These are phyloP conservation scores for Allophyes oxyacanthae DNA, from an alignment of 2,888 invertebrate genomes.

Conservation along the genomic window DNA sequence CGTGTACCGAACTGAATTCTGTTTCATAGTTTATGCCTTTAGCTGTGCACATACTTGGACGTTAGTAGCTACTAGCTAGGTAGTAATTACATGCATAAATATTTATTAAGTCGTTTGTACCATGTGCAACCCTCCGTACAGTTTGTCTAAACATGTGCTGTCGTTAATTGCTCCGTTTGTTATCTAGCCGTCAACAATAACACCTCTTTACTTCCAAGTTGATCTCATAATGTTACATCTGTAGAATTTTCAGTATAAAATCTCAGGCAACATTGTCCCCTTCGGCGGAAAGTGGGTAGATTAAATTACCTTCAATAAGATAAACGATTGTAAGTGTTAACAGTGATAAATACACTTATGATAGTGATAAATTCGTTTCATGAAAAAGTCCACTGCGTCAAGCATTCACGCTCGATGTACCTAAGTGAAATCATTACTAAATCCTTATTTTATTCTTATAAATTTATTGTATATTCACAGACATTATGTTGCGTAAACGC, in stretches of 20 bases:
- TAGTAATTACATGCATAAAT: conserved; percentile 14
- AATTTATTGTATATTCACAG: too few relatives aligned
- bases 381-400: conserved; percentile 18
- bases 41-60: too few relatives aligned
- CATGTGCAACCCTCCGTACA: conserved; percentile 11
- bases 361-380: conserved; percentile 40
- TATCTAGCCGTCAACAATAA: conserved; percentile 6
- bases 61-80: too few relatives aligned
- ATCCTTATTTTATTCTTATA: too few relatives aligned
- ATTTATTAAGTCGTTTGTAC: conserved; percentile 28
- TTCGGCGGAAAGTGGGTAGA: conserved; percentile 28
- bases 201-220: conserved; percentile 1
- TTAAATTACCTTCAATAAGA: conserved; percentile 58
- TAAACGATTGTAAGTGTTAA: conserved; percentile 51
- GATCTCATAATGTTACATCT: not conserved
- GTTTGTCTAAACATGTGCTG: conserved; percentile 18
- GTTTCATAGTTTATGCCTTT: too few relatives aligned
- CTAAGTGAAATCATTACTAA: too few relatives aligned
- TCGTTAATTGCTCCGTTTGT: conserved; percentile 28
- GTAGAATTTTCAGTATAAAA: conserved; percentile 2
- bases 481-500: too few relatives aligned
- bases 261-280: conserved; percentile 17
- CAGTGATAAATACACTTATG: conserved; percentile 32
- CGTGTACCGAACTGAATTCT: too few relatives aligned
- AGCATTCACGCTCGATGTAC: too few relatives aligned